Evolutionary conservation across 2,888 invertebrate genomes (phyloP), one percentile per base, ranked within the genome.

Genomic region (Melinaea marsaeus): DNA sequence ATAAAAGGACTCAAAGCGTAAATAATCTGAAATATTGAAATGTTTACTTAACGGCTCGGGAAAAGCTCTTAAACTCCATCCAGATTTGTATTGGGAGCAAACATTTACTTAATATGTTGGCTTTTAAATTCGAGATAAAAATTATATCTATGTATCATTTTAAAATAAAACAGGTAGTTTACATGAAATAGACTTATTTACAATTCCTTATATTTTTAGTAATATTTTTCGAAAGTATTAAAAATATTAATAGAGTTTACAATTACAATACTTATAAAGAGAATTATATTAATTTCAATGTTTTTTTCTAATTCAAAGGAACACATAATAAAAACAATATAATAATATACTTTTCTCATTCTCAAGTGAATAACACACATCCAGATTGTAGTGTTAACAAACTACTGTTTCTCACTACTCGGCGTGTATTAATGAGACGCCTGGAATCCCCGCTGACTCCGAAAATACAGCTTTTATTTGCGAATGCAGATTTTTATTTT

Each of bases 391-490:
- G 42, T 61, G 59, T 56, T 64, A 60, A 66, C 60, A 64, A 64
- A 66, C 60, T 46, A 57, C 54, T 55, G 47, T 45, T 46, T 64
- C 55, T 58, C 63, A 57, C 45, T 48, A 56, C 55, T 45, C 56
- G 64, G 64, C 66, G 46, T 58, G 55, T 64, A 64, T 64, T 64
- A 66, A 66, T 64, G 64, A 58, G 62, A 62, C 60, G 63, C 58
- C 60, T 42, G 9, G 62, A 66, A 70, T 69, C 66, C 61, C 65
- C 57, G 61, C 55, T 58, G 58, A 57, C 64, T 75, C 56, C 55
- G 33, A 55, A 75, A 78, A 80, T 79, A 79, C 79, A 79, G 79
- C 34, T 13, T 56, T 5, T 45, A 4, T 45, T 32, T 58, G 58
- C 46, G 32, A 55, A 58, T 51, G 51, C 51, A 51, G 51, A 51